Conservation (phyloP, 2,113 vertebrate species). For the Mormyrus iriodes region DNA sequence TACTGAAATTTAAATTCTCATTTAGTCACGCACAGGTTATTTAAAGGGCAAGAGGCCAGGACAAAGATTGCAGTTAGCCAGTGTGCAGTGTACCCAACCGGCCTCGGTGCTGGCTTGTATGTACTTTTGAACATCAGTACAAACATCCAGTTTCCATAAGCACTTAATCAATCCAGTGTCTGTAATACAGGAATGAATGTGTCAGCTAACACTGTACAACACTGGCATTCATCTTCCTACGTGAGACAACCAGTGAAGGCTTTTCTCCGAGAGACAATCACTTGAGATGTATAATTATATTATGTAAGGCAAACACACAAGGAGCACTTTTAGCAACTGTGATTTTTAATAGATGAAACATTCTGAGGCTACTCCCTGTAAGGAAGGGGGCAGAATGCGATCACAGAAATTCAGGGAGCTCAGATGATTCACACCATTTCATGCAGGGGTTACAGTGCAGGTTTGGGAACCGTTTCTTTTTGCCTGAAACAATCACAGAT, state of each 20-base stretch:
- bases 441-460: neutral
- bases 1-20: neutral
- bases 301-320: neutral
- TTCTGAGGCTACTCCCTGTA: neutral
- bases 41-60: neutral
- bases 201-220: neutral
- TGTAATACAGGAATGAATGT: neutral
- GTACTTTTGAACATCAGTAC: neutral
- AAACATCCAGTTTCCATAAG: neutral
- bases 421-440: neutral
- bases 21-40: neutral
- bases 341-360: neutral
- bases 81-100: neutral
- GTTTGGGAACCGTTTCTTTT: neutral
- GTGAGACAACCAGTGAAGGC: neutral
- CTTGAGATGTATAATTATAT: neutral
- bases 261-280: neutral
- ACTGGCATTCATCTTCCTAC: conserved; percentile 3
- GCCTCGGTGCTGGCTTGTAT: neutral
- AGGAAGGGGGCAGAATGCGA: neutral
- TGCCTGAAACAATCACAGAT: conserved; percentile 5
- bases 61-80: neutral
- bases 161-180: neutral
- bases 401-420: too few relatives aligned
- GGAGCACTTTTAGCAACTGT: neutral